Base-by-base conservation (phyloP, 2,113 vertebrate genomes). In the Coracopsis vasa region DNA sequence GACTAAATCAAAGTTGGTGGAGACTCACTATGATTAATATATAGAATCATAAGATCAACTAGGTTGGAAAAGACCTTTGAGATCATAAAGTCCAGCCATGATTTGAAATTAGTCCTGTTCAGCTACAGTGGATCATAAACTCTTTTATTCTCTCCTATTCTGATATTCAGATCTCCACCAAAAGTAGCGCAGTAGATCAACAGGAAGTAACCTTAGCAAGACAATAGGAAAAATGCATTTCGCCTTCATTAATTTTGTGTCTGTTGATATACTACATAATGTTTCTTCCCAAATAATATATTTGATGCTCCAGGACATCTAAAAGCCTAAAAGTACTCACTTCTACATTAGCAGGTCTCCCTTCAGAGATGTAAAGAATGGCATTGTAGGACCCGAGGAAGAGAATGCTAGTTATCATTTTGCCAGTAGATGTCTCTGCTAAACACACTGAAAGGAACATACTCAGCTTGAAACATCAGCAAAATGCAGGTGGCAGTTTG, bases 401-500 rank as follows among this genome's bases (percentile, higher is more conserved):
- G 25, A 78, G 39, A 77, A 61, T 51, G 88, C 72, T 64, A 50
- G 33, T 41, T 88, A 88, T 69, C 6, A 17, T 67, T 69, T 56
- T 80, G 56, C 94, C 95, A 92, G 95, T 65, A 97, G 95, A 93
- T 97, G 96, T 94, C 96, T 91, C 96, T 94, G 88, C 90, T 84
- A 94, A 97, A 96, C 93, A 56, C 72, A 31, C 3, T 50, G 85
- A 80, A 41, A 27, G 47, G 82, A 86, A 70, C 35, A 51, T 2
- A 24, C 3, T 16, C 39, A 11, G 10, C 56, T 50, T 10, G 13
- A 78, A 93, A 79, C 39, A 58, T 41, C 37, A 66, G 29, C 41
- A 80, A 86, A 90, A 86, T 2, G 9, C 12, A 80, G 33, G 64
- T 8, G 41, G 17, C 42, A 78, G 72, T 80, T 83, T 51, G 25